These are phyloP conservation scores for Neoniphon sammara DNA, from an alignment of 2,797 vertebrate genomes.

Conservation along the genomic window DNA sequence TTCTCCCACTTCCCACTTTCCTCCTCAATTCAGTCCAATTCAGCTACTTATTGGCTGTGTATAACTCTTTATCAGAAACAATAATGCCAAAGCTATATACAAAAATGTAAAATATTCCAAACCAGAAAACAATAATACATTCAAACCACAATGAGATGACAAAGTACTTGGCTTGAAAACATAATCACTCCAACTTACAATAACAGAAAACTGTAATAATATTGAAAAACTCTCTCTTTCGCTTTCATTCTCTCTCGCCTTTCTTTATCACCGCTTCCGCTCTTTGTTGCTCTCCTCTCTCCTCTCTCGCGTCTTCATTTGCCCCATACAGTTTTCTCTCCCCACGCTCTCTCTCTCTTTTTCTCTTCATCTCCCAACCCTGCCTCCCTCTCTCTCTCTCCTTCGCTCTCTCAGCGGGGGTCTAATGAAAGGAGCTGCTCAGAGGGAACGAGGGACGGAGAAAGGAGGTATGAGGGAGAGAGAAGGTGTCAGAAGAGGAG, in stretches of 20 bases:
- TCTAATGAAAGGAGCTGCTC: conserved; percentile 34
- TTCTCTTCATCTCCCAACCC: too few species aligned
- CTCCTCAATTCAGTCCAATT: too few species aligned
- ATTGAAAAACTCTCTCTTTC: neutral
- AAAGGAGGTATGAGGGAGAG: conserved; percentile 4
- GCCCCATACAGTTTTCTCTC: neutral
- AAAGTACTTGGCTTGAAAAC: too few species aligned
- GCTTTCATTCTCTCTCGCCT: neutral
- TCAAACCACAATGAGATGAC: too few species aligned
- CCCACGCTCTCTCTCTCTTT: neutral
- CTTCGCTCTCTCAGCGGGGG: conserved; percentile 15
- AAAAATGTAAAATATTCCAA: too few species aligned
- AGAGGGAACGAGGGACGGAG: conserved; percentile 10
- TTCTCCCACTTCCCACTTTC: too few species aligned
- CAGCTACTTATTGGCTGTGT: too few species aligned
- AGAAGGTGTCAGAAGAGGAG: conserved; percentile 17
- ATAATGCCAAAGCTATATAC: too few species aligned
- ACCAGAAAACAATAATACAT: too few species aligned
- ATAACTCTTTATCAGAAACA: too few species aligned
- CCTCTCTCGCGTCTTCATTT: neutral
- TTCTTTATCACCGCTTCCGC: neutral
- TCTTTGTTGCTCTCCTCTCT: conserved; percentile 3
- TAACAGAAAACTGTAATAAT: neutral
- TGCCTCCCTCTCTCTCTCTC: neutral
- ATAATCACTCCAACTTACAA: too few species aligned